Evolutionary conservation across 2,888 invertebrate genomes (phyloP), one percentile per base, ranked within the genome.

Genomic region (Leptinotarsa haldemani): DNA sequence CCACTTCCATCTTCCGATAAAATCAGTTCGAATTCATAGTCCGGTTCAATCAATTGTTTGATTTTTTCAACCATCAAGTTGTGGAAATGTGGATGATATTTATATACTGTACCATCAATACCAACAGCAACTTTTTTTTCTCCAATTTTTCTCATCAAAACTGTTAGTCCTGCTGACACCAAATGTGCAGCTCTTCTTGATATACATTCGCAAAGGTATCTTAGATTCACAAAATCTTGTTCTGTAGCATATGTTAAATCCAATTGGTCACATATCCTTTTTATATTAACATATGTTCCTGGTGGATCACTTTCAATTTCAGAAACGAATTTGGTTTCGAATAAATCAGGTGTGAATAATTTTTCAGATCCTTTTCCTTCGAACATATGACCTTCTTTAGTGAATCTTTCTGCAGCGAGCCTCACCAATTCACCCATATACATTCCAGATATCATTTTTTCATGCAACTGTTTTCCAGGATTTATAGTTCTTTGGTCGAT

Each of bases 391-490:
- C 94, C 94, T 82, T 92, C 92, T 81, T 92, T 91, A 16, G 95
- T 94, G 83, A 97, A 93, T 86, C 94, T 94, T 66, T 94, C 95
- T 70, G 99, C 89, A 5, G 94, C 95, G 69, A 97, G 90, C 75
- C 99, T 92, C 12, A 94, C 96, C 78, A 99, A 87, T 88, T 99
- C 99, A n/a, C 99, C 99, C 95, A 99, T 94, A 88, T 99, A 99
- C 98, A 99, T 99, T 78, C 98, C 99, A 3, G 98, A 97, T 84
- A 99, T 98, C 97, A 98, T 99, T 88, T 99, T 99, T 88, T 99
- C 99, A 88, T 94, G 94, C 64, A 81, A 90, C 88, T 98, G 98
- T 88, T 92, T 94, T 77, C 93, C 93, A 16, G 93, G 93, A 86
- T 95, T 98, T 80, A 98, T 94, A 70, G 97, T 97, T 82, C 92